These are phyloP conservation scores for Cichladusa arquata DNA, from an alignment of 2,113 vertebrate genomes.

Conservation along the genomic window DNA sequence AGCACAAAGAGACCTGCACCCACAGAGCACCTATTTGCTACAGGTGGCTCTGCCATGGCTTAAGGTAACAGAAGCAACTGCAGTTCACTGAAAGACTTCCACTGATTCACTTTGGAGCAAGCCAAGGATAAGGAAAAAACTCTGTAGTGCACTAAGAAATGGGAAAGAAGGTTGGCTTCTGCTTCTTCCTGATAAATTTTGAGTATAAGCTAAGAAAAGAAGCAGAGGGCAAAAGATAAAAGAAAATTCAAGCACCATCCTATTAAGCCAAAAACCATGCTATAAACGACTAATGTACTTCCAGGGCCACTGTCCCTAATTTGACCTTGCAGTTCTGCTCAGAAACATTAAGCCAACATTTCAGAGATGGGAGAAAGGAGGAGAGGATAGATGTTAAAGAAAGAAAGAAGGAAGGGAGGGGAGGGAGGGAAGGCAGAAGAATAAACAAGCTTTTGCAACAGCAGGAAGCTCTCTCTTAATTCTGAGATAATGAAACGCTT, in stretches of 20 bases:
- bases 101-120: neutral
- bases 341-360: constrained; percentile 20
- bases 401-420: neutral
- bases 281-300: neutral
- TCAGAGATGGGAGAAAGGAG: constrained; percentile 3
- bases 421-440: constrained; percentile 14
- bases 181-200: neutral
- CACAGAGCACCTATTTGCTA: neutral
- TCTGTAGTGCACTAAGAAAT: neutral
- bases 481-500: constrained; percentile 66
- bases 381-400: neutral
- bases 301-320: constrained; percentile 18
- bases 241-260: neutral
- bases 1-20: neutral
- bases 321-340: constrained; percentile 45
- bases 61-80: neutral
- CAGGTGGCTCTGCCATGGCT: accelerated
- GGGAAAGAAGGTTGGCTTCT: neutral
- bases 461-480: constrained; percentile 69
- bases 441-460: constrained; percentile 69
- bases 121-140: neutral
- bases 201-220: neutral
- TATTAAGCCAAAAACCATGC: neutral
- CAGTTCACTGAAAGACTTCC: neutral
- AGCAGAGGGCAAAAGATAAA: constrained; percentile 18